These are phyloP conservation scores for Eurypyga helias DNA, from an alignment of 2,113 vertebrate genomes.

Conservation along the genomic window DNA sequence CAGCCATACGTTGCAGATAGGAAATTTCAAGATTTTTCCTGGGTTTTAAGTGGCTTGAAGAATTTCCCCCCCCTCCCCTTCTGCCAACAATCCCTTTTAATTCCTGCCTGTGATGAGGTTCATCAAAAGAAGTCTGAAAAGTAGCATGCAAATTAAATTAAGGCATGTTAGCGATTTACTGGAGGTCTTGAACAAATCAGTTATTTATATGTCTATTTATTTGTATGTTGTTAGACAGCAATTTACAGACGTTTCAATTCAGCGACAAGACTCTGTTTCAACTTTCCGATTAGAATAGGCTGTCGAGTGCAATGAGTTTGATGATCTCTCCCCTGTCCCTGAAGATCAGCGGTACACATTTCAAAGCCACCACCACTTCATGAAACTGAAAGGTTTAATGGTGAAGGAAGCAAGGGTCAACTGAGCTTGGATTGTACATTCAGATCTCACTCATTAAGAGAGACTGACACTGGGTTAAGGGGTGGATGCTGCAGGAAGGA, in stretches of 20 bases:
- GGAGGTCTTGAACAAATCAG: not conserved
- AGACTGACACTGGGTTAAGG: not conserved
- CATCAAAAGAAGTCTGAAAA: slow-evolving; percentile 21
- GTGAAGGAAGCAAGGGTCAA: slow-evolving; percentile 13
- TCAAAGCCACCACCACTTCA: not conserved
- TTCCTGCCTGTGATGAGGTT: not conserved
- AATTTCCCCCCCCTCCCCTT: too few species aligned
- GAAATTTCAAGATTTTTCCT: not conserved
- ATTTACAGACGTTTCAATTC: not conserved
- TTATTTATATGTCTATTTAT: slow-evolving; percentile 8
- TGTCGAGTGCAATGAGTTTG: not conserved
- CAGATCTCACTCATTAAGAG: not conserved
- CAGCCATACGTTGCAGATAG: not conserved
- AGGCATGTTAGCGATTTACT: not conserved
- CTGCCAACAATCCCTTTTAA: not conserved
- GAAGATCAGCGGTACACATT: not conserved
- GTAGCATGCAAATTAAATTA: slow-evolving; percentile 11
- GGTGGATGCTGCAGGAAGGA: not conserved
- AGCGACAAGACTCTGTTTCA: not conserved
- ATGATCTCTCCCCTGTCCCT: not conserved
- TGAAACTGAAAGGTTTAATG: not conserved
- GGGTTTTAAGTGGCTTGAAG: not conserved
- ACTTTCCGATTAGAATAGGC: slow-evolving; percentile 13
- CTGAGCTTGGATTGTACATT: not conserved
- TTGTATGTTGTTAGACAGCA: not conserved